phyloP scores from a whole-genome alignment of 2,888 invertebrate genomes.

The Agrotis exclamationis region DNA sequence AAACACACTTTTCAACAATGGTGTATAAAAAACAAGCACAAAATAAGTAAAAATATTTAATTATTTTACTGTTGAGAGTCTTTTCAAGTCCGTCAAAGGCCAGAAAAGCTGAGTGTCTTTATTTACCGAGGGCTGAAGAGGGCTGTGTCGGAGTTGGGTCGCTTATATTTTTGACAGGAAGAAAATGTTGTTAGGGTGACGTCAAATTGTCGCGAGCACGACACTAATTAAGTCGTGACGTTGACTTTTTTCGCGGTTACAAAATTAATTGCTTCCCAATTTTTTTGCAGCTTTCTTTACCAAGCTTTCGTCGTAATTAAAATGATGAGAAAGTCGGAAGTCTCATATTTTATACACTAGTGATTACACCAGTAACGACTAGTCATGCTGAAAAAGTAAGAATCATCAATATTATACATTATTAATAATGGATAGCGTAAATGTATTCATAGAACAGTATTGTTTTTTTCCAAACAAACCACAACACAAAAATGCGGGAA shows the following conservation, averaged over 20 bases:
- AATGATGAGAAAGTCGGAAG: neutral
- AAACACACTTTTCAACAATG: constrained; percentile 39
- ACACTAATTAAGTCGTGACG: constrained; percentile 22
- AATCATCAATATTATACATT: no score
- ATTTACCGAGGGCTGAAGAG: constrained; percentile 44
- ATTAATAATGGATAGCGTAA: no score
- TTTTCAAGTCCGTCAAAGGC: constrained; percentile 34
- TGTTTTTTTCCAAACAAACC: neutral
- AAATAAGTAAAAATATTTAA: constrained; percentile 48
- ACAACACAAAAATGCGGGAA: constrained; percentile 22
- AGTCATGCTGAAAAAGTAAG: no score
- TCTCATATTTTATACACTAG: neutral
- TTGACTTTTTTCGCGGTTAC: constrained; percentile 17
- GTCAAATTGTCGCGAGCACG: constrained; percentile 32
- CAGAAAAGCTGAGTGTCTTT: constrained; percentile 41
- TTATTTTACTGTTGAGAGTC: constrained; percentile 39
- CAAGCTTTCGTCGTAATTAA: neutral
- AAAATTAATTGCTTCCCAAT: constrained; percentile 4
- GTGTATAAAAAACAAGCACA: constrained; percentile 22
- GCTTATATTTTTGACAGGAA: constrained; percentile 29
- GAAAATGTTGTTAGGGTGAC: constrained; percentile 34
- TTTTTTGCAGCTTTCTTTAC: neutral
- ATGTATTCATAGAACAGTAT: no score
- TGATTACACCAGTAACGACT: neutral
- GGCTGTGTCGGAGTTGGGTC: constrained; percentile 18